Base-by-base conservation (phyloP, 2,888 invertebrate species). In the Syrista parreyssii region DNA sequence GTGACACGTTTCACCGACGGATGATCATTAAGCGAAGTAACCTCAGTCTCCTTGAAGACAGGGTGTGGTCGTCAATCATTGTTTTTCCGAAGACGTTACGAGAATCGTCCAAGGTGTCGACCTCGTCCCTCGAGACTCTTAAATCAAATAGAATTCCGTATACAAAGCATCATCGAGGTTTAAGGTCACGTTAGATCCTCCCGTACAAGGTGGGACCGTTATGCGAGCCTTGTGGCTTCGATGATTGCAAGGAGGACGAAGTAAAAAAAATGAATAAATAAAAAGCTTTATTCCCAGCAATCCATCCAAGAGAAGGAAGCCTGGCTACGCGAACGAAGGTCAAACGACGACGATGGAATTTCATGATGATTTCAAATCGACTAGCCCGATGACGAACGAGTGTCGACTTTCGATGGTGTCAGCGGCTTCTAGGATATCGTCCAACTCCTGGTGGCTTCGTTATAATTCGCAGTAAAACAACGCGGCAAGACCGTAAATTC, bases 1-100 rank as follows among this genome's bases (percentile, higher is more conserved):
- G 79, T 84, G 85, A 88, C 85, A 85, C 83, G 83, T 79, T 86
- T 84, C 83, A 77, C 40, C 23, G 40, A 55, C 23, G 40, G 40
- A 55, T 55, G 40, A 55, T 75, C 68, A 75, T 68, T 68, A 34
- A 68, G 68, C 75, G 68, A 55, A 75, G 34, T 32, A 68, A 68
- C 36, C 30, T 73, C 36, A 30, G 34, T 15, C 36, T 34, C 68
- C 68, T 68, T 32, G 9, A 12, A 11, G 68, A 68, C 68, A 75
- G 33, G 40, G 30, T 74, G 11, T 31, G 35, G 68, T 15, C 32
- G 68, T 75, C 9, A 12, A 35, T 15, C 34, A 75, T 34, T 68
- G 74, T 74, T n/a, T 68, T 75, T 15, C 2, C 23, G 40, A 55
- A 55, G 40, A 55, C 40, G 40, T 55, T 23, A 55, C 15, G 40